A percentile compares a stretch with the other conserved stretches of the same genome.
Evolutionary conservation across 1,140 invertebrate genomes (phyloP).

Genomic region (Rhagoletis pomonella): DNA sequence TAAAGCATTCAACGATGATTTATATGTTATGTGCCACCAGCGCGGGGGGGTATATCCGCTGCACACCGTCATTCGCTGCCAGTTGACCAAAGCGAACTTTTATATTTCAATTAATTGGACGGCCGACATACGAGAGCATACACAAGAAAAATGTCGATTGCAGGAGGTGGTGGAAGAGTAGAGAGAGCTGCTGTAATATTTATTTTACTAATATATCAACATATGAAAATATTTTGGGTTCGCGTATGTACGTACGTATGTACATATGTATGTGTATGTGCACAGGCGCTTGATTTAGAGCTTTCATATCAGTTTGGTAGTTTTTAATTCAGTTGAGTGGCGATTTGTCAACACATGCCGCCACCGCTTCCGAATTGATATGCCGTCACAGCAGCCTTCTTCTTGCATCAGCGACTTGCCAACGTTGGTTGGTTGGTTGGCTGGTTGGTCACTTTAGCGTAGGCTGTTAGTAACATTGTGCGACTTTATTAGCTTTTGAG

Average conservation of each 20-base stretch:
- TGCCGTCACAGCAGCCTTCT: background rate
- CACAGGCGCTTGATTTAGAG: constrained; percentile 11
- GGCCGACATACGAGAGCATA: constrained; percentile 36
- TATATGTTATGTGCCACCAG: constrained; percentile 52
- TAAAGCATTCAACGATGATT: constrained; percentile 45
- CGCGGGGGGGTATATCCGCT: background rate
- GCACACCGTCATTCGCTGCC: background rate
- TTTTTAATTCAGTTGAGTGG: constrained; percentile 74
- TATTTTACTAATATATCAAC: constrained; percentile 10
- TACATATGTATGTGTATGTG: background rate
- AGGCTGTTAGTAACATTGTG: background rate
- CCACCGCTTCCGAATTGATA: background rate
- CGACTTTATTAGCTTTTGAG: constrained; percentile 30
- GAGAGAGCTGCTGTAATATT: background rate
- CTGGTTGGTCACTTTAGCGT: background rate
- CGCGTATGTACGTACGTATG: background rate
- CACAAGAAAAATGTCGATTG: constrained; percentile 20
- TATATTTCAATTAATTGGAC: constrained; percentile 51
- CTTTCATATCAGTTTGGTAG: constrained; percentile 51
- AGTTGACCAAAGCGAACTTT: background rate
- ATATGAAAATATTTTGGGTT: background rate
- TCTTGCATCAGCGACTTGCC: background rate
- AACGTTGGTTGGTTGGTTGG: background rate
- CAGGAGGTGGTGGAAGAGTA: background rate
- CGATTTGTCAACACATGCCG: constrained; percentile 66